phyloP scores from a whole-genome alignment of 1,140 invertebrate species.

The Frieseomelitta varia region DNA sequence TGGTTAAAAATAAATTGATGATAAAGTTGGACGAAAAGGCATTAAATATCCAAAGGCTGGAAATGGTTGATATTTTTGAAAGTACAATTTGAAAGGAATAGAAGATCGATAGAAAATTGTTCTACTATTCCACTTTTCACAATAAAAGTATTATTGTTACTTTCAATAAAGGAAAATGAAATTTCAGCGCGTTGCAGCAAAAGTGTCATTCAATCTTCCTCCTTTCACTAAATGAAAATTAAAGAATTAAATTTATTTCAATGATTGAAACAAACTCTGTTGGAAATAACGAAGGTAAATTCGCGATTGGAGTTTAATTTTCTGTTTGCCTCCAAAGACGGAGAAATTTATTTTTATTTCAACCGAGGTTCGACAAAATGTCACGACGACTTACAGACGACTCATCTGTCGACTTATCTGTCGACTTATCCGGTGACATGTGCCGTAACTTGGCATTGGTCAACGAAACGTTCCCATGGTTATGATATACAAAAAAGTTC shows the following conservation, averaged over 20 bases:
- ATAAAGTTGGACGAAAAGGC: too few relatives aligned
- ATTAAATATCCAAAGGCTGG: too few relatives aligned
- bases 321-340: background rate
- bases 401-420: background rate
- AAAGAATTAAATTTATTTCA: too few relatives aligned
- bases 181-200: background rate
- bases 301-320: background rate
- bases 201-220: background rate
- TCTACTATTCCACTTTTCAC: too few relatives aligned
- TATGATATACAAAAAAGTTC: slow-evolving; percentile 60
- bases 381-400: background rate
- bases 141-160: too few relatives aligned
- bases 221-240: too few relatives aligned
- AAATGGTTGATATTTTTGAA: too few relatives aligned
- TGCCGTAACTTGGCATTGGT: slow-evolving; percentile 37
- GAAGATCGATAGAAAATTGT: too few relatives aligned
- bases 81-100: too few relatives aligned
- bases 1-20: too few relatives aligned
- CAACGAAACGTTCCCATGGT: slow-evolving; percentile 48
- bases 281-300: background rate
- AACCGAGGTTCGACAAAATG: slow-evolving; percentile 1
- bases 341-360: background rate
- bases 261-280: background rate
- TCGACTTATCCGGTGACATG: slow-evolving; percentile 35
- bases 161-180: background rate